Conservation (phyloP, 2,797 vertebrate species). For the Pterois miles region DNA sequence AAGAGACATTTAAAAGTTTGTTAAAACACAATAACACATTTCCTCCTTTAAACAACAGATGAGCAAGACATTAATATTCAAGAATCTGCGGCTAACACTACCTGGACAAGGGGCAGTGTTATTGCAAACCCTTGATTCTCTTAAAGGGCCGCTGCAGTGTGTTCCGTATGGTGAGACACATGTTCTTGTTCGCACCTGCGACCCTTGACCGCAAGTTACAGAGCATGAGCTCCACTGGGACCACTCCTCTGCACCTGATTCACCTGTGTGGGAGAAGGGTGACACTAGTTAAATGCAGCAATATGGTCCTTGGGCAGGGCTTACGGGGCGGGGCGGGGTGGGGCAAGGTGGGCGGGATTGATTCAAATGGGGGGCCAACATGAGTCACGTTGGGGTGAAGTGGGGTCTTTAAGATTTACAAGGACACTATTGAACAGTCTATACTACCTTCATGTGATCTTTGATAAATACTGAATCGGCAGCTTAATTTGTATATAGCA, state of each 20-base stretch:
- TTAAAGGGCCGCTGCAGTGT: slow-evolving; percentile 99
- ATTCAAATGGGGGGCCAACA: slow-evolving; percentile 55
- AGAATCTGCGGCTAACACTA: slow-evolving; percentile 99
- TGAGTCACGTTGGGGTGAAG: slow-evolving; percentile 49
- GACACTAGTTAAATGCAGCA: slow-evolving; percentile 90
- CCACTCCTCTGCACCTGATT: slow-evolving; percentile 99
- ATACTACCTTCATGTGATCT: slow-evolving; percentile 74
- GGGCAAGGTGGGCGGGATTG: slow-evolving; percentile 58
- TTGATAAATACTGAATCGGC: slow-evolving; percentile 61
- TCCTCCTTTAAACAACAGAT: slow-evolving; percentile 76
- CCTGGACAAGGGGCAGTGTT: slow-evolving; percentile 99
- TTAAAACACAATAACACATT: slow-evolving; percentile 74
- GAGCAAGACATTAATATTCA: slow-evolving; percentile 78
- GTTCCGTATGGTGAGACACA: slow-evolving; percentile 99
- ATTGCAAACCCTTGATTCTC: slow-evolving; percentile 99
- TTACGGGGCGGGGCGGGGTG: slow-evolving; percentile 37
- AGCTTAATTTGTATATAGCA: slow-evolving; percentile 20
- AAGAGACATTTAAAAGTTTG: slow-evolving; percentile 60
- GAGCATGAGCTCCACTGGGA: slow-evolving; percentile 99
- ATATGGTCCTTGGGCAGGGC: slow-evolving; percentile 76
- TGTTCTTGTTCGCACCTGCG: slow-evolving; percentile 99
- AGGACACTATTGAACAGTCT: slow-evolving; percentile 50
- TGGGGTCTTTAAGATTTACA: slow-evolving; percentile 46
- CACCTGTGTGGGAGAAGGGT: slow-evolving; percentile 98
- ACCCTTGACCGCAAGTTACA: slow-evolving; percentile 99